Conservation (phyloP, 2,113 vertebrate genomes). For the Coturnix japonica region DNA sequence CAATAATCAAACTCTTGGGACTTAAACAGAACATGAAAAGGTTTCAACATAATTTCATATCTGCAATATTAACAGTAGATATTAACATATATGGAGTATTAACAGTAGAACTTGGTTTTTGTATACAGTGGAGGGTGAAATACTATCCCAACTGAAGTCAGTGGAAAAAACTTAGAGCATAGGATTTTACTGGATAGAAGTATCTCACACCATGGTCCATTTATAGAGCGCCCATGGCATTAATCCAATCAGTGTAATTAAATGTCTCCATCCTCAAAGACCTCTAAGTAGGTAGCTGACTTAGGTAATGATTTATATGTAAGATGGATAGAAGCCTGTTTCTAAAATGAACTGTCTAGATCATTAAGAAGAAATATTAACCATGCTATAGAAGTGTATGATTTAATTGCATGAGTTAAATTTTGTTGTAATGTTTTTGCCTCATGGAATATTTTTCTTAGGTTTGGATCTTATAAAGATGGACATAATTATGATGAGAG, state of each 20-base stretch:
- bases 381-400: background rate
- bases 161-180: background rate
- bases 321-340: background rate
- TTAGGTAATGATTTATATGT: background rate
- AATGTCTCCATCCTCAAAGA: background rate
- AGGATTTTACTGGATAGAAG: background rate
- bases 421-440: slow-evolving; percentile 5
- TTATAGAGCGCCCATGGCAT: background rate
- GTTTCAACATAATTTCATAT: background rate
- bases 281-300: background rate
- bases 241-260: background rate
- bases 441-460: slow-evolving; percentile 56
- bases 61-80: background rate
- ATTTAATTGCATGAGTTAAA: background rate
- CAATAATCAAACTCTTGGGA: background rate
- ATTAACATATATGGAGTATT: background rate
- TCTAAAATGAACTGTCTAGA: background rate
- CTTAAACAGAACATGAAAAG: background rate
- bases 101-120: background rate
- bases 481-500: slow-evolving; percentile 75
- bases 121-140: background rate
- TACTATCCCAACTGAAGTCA: background rate
- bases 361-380: background rate
- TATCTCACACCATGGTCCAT: background rate
- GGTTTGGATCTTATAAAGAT: slow-evolving; percentile 82